phyloP scores from a whole-genome alignment of 2,888 invertebrate species.

The Drepana falcataria region DNA sequence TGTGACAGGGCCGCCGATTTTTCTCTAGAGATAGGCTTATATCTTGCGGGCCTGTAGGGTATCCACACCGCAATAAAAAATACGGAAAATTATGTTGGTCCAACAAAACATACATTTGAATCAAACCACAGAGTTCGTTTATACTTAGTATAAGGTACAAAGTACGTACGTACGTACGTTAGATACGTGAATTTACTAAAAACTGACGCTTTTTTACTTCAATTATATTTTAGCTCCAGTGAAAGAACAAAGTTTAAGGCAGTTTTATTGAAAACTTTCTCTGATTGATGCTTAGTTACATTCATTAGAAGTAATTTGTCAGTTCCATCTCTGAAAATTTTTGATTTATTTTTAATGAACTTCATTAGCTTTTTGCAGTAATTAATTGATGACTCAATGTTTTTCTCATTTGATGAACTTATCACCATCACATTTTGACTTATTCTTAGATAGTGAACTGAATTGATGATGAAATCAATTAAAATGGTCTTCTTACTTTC shows the following conservation, averaged over 20 bases:
- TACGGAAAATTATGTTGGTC: no score
- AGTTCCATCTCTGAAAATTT: not conserved
- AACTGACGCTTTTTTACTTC: no score
- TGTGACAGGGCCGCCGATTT: constrained; percentile 52
- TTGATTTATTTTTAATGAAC: not conserved
- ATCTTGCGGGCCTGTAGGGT: constrained; percentile 27
- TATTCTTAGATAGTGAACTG: no score
- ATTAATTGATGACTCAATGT: not conserved
- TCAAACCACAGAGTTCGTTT: no score
- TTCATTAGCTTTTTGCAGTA: not conserved
- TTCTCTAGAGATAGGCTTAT: constrained; percentile 55
- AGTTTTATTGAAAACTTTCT: not conserved
- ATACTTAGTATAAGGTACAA: no score
- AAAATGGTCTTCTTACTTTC: no score
- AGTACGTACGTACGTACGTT: no score
- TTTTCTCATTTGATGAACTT: not conserved
- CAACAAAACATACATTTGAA: no score
- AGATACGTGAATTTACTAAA: no score
- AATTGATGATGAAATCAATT: no score
- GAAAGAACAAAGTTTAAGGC: not conserved
- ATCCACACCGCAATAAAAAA: not conserved
- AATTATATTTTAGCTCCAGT: no score
- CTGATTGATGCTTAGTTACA: not conserved
- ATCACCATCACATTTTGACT: no score
- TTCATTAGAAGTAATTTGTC: not conserved